Evolutionary conservation across 2,113 vertebrate genomes (phyloP).

Genomic region (Labeo catla): DNA sequence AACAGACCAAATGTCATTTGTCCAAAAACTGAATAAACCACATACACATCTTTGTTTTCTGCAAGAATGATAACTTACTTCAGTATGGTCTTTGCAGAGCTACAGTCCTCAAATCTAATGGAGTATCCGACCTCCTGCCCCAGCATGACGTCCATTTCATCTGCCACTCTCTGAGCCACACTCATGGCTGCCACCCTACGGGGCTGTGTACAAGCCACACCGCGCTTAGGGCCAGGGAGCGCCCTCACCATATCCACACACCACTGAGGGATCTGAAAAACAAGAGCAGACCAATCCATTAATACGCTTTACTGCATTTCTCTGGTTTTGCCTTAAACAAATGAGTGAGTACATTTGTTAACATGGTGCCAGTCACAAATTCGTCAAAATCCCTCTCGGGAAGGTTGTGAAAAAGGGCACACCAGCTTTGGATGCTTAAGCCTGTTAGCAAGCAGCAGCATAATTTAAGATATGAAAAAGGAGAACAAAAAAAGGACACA

Average conservation of each 20-base stretch:
- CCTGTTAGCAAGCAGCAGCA: background rate
- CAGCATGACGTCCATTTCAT: conserved; percentile 97
- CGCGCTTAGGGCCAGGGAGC: conserved; percentile 85
- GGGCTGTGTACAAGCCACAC: conserved; percentile 94
- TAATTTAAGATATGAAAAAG: background rate
- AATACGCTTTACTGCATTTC: background rate
- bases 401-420: background rate
- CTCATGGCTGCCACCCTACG: conserved; percentile 96
- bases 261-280: conserved; percentile 92
- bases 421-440: background rate
- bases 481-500: background rate
- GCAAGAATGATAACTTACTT: conserved; percentile 81
- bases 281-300: background rate
- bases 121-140: conserved; percentile 97
- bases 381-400: background rate
- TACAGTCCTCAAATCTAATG: conserved; percentile 97
- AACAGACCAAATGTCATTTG: background rate
- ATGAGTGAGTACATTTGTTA: background rate
- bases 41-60: background rate
- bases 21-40: background rate
- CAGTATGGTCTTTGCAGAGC: conserved; percentile 94
- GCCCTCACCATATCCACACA: conserved; percentile 94
- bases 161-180: conserved; percentile 93
- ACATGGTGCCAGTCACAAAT: background rate
- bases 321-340: background rate